Evolutionary conservation across 2,888 invertebrate genomes (phyloP), one percentile per base, ranked within the genome.

Genomic region (Drosophila multiciliata): DNA sequence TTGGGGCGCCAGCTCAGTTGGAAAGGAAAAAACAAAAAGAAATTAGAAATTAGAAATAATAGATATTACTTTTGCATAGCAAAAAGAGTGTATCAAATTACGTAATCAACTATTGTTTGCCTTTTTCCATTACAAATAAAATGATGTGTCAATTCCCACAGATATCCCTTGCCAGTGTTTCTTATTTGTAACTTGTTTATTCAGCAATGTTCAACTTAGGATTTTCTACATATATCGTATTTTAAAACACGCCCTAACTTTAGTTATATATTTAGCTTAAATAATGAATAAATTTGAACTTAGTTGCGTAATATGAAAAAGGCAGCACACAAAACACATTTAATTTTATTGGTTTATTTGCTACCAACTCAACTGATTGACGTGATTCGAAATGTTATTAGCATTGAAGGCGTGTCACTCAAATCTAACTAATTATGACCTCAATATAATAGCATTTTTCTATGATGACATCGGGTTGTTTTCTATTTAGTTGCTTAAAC

Each of bases 401-500:
- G 35, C 40, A 40, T 68, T 57, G 29, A 29, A 45, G 38, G 66
- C 66, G 52, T 57, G 61, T 45, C 45, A 35, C 65, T 63, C 40
- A 57, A 80, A 61, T 68, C 63, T 63, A n/a, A 45, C 55, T 53
- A 67, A 60, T 66, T 69, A 62, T 71, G 49, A 57, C 53, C 54
- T 63, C 50, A 64, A 72, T 54, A 71, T 9, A 35, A 9, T n/a
- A 50, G 29, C 1, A 29, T 17, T 50, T 48, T 57, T n/a, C 26
- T 38, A 69, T 69, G 75, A 69, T 68, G 66, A 53, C 75, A 74
- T 66, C 55, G 57, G 50, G 35, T 57, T 73, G 58, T 78, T 53
- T 53, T 53, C 15, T 52, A 20, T 40, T 42, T 53, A 54, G 33
- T 17, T 75, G 52, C 20, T 45, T 1, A 57, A 26, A 49, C 40